Conservation (phyloP, 2,797 vertebrate species). For the Bovichtus diacanthus region DNA sequence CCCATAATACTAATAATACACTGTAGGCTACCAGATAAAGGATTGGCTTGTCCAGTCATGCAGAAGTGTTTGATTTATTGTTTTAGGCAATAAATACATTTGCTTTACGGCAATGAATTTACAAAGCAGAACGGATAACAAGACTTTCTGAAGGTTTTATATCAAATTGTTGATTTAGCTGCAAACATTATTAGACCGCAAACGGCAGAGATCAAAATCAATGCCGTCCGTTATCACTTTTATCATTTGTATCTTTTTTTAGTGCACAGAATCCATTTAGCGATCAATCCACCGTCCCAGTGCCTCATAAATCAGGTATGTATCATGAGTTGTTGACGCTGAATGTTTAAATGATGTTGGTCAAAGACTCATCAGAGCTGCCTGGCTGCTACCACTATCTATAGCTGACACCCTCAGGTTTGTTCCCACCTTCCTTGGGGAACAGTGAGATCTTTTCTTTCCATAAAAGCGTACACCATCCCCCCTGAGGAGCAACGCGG, state of each 20-base stretch:
- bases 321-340: constrained; percentile 16
- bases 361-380: constrained; percentile 7
- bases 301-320: constrained; percentile 30
- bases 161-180: constrained; percentile 4
- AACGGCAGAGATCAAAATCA: constrained; percentile 39
- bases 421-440: constrained; percentile 20
- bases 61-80: constrained; percentile 9
- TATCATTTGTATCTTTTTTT: constrained; percentile 9
- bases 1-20: constrained; percentile 2
- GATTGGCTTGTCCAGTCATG: constrained; percentile 6
- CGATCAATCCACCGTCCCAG: not conserved
- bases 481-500: constrained; percentile 26
- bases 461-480: not conserved
- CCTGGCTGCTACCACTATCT: constrained; percentile 7
- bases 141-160: constrained; percentile 14
- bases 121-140: not conserved
- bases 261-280: constrained; percentile 2
- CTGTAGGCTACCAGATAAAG: constrained; percentile 10
- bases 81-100: constrained; percentile 12
- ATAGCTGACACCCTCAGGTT: constrained; percentile 11
- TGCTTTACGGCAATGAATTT: not conserved
- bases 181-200: not conserved
- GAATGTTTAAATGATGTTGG: constrained; percentile 26
- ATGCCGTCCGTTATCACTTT: constrained; percentile 20
- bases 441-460: constrained; percentile 32